A percentile compares a stretch with the other conserved stretches of the same genome.
Conservation (phyloP, 2,797 vertebrate genomes). For the Acanthurus leucopareius region DNA sequence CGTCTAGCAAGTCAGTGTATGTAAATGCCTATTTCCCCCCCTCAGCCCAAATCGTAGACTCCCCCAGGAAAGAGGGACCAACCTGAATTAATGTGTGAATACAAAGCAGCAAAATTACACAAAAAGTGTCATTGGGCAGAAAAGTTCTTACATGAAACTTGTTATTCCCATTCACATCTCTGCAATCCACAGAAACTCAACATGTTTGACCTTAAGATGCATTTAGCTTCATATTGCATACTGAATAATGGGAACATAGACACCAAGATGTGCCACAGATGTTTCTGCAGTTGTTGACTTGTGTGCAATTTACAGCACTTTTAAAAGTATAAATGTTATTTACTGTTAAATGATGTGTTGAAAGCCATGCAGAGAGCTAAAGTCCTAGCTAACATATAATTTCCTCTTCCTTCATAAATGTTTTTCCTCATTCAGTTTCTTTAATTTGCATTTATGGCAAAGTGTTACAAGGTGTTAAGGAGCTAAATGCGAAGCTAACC, state of each 20-base stretch:
- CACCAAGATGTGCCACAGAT: background rate
- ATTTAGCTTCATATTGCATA: background rate
- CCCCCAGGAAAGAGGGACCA: conserved; percentile 21
- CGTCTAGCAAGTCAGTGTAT: background rate
- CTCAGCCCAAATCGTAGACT: conserved; percentile 4
- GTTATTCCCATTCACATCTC: background rate
- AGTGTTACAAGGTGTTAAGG: background rate
- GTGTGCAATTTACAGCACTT: background rate
- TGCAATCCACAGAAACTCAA: conserved; percentile 3
- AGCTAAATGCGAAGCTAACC: background rate
- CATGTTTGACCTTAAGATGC: background rate
- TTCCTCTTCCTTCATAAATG: background rate
- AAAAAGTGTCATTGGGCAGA: background rate
- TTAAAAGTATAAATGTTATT: too few species aligned
- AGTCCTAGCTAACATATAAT: background rate
- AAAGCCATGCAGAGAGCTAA: background rate
- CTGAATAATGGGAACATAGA: conserved; percentile 1
- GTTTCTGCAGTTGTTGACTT: background rate
- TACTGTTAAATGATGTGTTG: background rate
- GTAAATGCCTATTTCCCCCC: background rate
- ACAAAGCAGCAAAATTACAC: conserved; percentile 49
- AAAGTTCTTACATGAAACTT: background rate
- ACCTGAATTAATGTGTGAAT: conserved; percentile 44
- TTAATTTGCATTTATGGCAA: background rate
- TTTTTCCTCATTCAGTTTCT: background rate